Conservation (phyloP, 2,113 vertebrate genomes). For the Smithornis capensis region DNA sequence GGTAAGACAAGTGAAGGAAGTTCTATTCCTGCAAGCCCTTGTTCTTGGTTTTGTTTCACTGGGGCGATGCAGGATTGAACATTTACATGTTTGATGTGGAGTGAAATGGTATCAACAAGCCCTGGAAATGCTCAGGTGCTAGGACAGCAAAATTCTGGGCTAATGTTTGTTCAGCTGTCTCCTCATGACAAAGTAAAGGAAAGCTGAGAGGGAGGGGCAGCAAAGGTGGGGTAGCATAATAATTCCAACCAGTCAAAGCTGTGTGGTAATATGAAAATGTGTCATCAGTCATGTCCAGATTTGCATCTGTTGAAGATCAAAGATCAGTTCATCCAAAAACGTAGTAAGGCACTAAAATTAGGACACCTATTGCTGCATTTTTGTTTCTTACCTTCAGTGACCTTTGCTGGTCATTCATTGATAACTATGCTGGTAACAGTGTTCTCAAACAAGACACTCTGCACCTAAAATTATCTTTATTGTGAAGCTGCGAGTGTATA, state of each 20-base stretch:
- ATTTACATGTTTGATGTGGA: not conserved
- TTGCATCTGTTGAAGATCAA: not conserved
- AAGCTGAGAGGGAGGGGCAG: constrained; percentile 18
- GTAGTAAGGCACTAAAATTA: not conserved
- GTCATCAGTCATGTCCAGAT: not conserved
- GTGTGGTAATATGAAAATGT: not conserved
- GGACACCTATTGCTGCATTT: not conserved
- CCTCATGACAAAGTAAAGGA: not conserved
- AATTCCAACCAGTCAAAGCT: constrained; percentile 19
- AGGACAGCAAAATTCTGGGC: constrained; percentile 61
- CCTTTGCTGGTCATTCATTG: not conserved
- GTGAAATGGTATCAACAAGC: constrained; percentile 32
- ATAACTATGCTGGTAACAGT: not conserved
- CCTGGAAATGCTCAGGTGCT: constrained; percentile 14
- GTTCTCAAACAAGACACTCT: not conserved
- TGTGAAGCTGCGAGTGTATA: not conserved
- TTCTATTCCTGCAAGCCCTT: not conserved
- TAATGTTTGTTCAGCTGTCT: constrained; percentile 79
- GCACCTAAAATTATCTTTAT: not conserved
- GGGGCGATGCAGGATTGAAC: not conserved
- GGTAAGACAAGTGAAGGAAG: not conserved
- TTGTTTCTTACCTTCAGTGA: not conserved
- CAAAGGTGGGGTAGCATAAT: not conserved
- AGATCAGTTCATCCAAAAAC: not conserved
- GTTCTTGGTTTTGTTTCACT: not conserved